Evolutionary conservation across 2,888 invertebrate species (phyloP), one percentile per base, ranked within the genome.

Genomic region (Oeneis ivallda): DNA sequence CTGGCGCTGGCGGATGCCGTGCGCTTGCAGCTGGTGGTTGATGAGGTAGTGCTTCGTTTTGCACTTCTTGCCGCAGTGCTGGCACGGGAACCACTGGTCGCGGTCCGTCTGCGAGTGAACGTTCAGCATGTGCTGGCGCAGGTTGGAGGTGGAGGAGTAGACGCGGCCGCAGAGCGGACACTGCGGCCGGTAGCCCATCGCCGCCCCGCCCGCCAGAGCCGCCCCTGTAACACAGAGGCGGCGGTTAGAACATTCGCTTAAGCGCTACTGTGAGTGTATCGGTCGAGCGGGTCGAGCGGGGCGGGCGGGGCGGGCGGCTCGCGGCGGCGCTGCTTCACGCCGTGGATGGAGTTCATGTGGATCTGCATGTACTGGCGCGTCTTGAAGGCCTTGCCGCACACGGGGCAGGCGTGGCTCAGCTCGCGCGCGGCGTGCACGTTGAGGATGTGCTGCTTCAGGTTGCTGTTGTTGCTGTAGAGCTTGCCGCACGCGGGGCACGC

Each of bases 31-130:
- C 84, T 95, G 94, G 86, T 95, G 95, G 89, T 95, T 95, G 92
- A 95, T 94, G 81, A 95, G 93, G 86, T 95, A 95, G 87, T 95
- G 95, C 88, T 94, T 94, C 79, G 95, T 95, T 91, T 95, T 95
- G 93, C 95, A 94, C 83, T 93, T 94, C 89, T 95, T 95, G 80
- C 94, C 95, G 92, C 95, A 95, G 81, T 94, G 93, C 83, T 93
- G 93, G 89, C 95, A 95, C 79, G 94, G 93, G 81, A 94, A 94
- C 94, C 95, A 95, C 83, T 94, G 93, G 83, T 94, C 94, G 79
- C 94, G 93, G 79, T 94, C 93, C 76, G 94, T 93, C 87, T 93
- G 93, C 83, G 94, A 93, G 91, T 95, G 95, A 84, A 95, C 95
- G 88, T 95, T 95, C 89, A 94, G 94, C 88, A 95, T 94, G 89